Conservation (phyloP, 2,888 invertebrate genomes). For the Lasioglossum marginatum region DNA sequence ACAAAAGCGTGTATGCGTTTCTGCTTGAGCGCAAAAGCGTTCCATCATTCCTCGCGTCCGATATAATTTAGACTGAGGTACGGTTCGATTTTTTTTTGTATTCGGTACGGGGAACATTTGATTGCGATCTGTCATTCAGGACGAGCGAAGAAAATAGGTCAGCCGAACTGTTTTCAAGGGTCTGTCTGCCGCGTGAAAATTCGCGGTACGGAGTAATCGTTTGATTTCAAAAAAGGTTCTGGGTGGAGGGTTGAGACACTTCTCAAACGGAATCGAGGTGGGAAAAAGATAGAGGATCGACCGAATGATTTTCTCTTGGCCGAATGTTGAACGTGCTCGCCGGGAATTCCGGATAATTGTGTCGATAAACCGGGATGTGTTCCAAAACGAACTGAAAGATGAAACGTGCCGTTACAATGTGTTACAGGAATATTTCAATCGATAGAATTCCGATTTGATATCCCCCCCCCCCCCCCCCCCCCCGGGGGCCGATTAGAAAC, state of each 20-base stretch:
- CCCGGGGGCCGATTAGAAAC: not conserved
- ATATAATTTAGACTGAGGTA: not conserved
- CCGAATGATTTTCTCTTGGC: not conserved
- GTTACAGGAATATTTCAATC: not conserved
- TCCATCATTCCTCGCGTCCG: not conserved
- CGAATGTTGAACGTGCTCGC: conserved; percentile 1
- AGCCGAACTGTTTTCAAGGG: conserved; percentile 56
- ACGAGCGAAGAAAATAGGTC: conserved; percentile 56
- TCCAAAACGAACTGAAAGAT: not conserved
- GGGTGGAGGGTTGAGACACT: conserved; percentile 14
- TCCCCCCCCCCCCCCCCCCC: not conserved
- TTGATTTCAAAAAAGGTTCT: conserved; percentile 40
- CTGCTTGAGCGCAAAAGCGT: not conserved
- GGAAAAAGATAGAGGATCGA: not conserved
- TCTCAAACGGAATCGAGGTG: conserved; percentile 13
- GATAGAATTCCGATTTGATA: not conserved
- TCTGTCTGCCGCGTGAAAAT: conserved; percentile 53
- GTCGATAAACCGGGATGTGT: conserved; percentile 15
- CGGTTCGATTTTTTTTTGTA: not conserved
- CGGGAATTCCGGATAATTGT: not conserved
- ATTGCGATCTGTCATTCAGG: conserved; percentile 54
- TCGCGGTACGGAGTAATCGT: conserved; percentile 56
- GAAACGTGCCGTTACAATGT: not conserved
- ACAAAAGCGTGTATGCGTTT: not conserved
- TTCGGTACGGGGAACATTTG: conserved; percentile 28